These are phyloP conservation scores for Vespertilio murinus DNA, from an alignment of 2,797 vertebrate genomes.

Conservation along the genomic window DNA sequence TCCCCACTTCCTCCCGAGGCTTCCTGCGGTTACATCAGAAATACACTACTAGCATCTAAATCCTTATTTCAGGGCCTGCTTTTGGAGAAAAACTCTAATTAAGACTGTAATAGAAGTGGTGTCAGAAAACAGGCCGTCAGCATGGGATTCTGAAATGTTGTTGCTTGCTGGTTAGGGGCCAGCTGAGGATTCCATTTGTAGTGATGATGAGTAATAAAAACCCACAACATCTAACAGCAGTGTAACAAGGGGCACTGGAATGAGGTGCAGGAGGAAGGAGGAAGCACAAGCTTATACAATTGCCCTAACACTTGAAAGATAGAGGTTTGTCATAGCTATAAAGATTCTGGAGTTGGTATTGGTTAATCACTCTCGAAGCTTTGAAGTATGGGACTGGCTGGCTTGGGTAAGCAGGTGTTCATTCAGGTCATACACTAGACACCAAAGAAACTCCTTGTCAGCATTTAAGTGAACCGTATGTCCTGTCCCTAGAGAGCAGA, in stretches of 20 bases:
- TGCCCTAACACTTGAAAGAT: constrained; percentile 1
- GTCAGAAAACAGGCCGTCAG: neutral
- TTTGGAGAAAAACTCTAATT: neutral
- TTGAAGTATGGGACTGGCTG: neutral
- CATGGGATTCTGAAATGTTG: neutral
- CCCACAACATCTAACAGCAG: neutral
- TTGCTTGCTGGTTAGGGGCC: neutral
- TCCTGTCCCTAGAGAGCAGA: neutral
- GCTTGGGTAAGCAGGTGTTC: neutral
- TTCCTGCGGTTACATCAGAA: neutral
- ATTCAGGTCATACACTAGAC: neutral
- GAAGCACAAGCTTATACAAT: neutral
- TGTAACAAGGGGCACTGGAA: neutral
- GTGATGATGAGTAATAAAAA: neutral
- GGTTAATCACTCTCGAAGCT: neutral
- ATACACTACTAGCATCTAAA: neutral
- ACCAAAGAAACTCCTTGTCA: neutral
- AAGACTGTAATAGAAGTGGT: neutral
- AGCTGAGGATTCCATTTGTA: neutral
- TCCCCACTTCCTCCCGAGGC: neutral
- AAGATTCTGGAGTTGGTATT: neutral
- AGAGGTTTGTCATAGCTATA: neutral
- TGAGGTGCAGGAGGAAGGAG: neutral
- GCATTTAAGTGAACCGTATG: neutral
- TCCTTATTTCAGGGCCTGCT: neutral